Percentiles rank a stretch among this genome's conserved stretches.
phyloP scores from a whole-genome alignment of 2,888 invertebrate genomes.

The Pycnomerus fuliginosus region DNA sequence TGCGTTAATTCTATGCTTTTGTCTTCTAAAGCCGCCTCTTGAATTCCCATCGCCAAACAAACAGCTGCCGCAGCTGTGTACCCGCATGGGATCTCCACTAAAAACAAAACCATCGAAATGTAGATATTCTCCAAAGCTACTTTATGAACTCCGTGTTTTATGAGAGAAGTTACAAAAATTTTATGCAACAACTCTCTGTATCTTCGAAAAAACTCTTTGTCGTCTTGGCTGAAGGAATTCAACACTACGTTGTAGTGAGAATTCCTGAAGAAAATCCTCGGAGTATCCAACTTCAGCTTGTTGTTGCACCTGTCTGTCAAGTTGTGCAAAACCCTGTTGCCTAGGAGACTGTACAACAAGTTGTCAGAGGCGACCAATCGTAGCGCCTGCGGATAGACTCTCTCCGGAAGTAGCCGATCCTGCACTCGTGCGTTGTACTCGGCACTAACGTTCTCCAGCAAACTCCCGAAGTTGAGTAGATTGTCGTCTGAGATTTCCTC shows the following conservation, averaged over 20 bases:
- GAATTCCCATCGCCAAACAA: constrained; percentile 62
- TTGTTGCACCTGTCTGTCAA: constrained; percentile 60
- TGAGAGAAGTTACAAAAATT: constrained; percentile 46
- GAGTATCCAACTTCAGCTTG: constrained; percentile 49
- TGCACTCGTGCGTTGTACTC: constrained; percentile 53
- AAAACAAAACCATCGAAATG: constrained; percentile 57
- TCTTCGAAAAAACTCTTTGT: constrained; percentile 56
- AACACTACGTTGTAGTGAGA: constrained; percentile 53
- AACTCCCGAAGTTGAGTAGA: constrained; percentile 55
- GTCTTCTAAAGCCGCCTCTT: constrained; percentile 56
- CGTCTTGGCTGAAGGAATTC: constrained; percentile 50
- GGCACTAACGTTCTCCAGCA: constrained; percentile 57
- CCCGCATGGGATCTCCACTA: constrained; percentile 63
- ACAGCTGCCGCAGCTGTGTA: constrained; percentile 61
- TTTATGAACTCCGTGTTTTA: constrained; percentile 52
- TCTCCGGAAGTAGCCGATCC: constrained; percentile 52
- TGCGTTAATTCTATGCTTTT: constrained; percentile 44
- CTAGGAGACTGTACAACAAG: constrained; percentile 55
- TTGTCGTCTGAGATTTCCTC: constrained; percentile 52
- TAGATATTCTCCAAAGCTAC: constrained; percentile 59
- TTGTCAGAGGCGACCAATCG: constrained; percentile 55
- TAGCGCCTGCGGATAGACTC: constrained; percentile 55
- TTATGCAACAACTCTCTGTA: constrained; percentile 55
- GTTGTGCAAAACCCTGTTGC: constrained; percentile 58
- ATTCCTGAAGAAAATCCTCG: constrained; percentile 55